Evolutionary conservation across 2,888 invertebrate genomes (phyloP).

Genomic region (Trichopoda pennipes): DNA sequence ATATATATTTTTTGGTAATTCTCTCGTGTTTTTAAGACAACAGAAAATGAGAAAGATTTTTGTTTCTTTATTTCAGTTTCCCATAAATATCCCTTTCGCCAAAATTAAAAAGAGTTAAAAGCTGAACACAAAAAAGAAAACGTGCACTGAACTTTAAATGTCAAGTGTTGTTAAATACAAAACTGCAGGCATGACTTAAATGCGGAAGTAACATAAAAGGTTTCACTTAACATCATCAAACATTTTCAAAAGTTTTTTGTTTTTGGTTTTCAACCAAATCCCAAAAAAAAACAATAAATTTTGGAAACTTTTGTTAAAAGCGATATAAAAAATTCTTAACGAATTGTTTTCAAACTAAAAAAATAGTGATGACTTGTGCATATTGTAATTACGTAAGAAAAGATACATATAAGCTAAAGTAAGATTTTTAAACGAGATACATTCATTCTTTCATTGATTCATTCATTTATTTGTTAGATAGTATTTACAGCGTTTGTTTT

Average conservation of each 20-base stretch:
- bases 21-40: constrained; percentile 1
- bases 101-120: background rate
- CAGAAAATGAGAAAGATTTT: constrained; percentile 23
- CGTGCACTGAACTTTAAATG: constrained; percentile 59
- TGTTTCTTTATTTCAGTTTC: constrained; percentile 34
- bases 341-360: no score
- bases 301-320: no score
- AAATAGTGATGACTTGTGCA: no score
- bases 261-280: constrained; percentile 6
- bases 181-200: constrained; percentile 48
- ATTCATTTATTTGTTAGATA: no score
- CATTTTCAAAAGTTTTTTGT: background rate
- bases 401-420: no score
- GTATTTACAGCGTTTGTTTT: no score
- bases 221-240: constrained; percentile 37
- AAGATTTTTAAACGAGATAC: no score
- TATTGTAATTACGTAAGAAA: no score
- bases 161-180: constrained; percentile 47
- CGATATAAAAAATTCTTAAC: no score
- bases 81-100: constrained; percentile 41
- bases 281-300: background rate
- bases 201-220: constrained; percentile 49
- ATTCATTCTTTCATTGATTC: no score
- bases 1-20: background rate
- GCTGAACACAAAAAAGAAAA: constrained; percentile 18